Evolutionary conservation across 2,797 vertebrate genomes (phyloP), one percentile per base, ranked within the genome.

Genomic region (Odontamblyopus lacepedii): DNA sequence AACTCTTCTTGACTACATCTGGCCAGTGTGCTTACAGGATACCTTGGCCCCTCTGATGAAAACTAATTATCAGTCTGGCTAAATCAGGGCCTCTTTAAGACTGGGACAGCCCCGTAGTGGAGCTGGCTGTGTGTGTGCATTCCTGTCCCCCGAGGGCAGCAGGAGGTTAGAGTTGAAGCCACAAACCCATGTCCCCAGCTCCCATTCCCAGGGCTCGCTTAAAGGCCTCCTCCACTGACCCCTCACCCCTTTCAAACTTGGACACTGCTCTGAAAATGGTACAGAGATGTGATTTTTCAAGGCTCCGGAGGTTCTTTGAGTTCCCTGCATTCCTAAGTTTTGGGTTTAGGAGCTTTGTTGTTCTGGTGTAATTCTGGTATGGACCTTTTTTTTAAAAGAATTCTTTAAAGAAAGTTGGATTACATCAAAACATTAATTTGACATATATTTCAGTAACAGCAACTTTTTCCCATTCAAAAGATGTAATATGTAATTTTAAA

Each of bases 161-260:
- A n/a, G 50, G 29, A 69, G 73, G 83, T 85, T 79, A 92, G 87
- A 86, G 88, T 87, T 86, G 93, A 76, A 87, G 87, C 85, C 82
- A 78, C 64, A 76, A 84, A 68, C 70, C 76, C 13, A 70, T 75
- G 83, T 84, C 81, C 74, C 18, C 8, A 67, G 75, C 70, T 65
- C 82, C 77, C 79, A 87, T 94, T 93, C 90, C 94, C 93, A 88
- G 87, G 92, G 89, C 70, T 77, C 88, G 88, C 90, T 95, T 93
- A 93, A 94, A 92, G 93, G 90, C 92, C 88, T 90, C 95, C 95
- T 94, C 93, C 70, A 61, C 79, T 88, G 86, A 91, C 89, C 86
- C 85, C 85, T 89, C 91, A 84, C 84, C 81, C 83, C 77, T 85
- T 89, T 89, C 82, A 90, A 70, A 85, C 78, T 67, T 9, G 11